A percentile compares a stretch with the other conserved stretches of the same genome.
phyloP scores from a whole-genome alignment of 2,113 vertebrate genomes.

The Verasper variegatus region DNA sequence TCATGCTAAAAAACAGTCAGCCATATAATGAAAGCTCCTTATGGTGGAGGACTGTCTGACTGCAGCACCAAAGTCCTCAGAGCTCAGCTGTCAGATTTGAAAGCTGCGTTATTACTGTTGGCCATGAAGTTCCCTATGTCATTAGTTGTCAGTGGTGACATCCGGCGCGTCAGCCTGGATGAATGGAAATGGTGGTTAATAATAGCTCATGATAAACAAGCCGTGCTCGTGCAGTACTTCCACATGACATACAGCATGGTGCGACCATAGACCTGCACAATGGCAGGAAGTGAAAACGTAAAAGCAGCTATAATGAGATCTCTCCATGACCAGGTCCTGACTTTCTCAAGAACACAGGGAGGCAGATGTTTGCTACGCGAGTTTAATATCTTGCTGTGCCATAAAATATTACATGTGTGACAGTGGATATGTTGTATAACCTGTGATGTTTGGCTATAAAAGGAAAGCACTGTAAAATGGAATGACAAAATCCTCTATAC shows the following conservation, averaged over 20 bases:
- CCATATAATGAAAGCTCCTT: conserved; percentile 17
- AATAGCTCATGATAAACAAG: conserved; percentile 50
- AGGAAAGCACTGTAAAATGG: neutral
- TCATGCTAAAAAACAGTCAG: neutral
- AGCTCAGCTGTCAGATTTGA: conserved; percentile 41
- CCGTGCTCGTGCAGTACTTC: conserved; percentile 27
- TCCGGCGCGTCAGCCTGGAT: conserved; percentile 9
- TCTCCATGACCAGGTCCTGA: conserved; percentile 13
- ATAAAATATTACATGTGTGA: conserved; percentile 20
- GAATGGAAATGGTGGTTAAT: conserved; percentile 43
- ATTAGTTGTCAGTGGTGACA: conserved; percentile 16
- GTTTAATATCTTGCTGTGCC: conserved; percentile 4
- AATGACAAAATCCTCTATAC: neutral
- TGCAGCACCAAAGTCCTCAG: conserved; percentile 7
- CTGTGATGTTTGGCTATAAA: conserved; percentile 9
- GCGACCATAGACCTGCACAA: conserved; percentile 30
- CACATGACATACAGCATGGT: conserved; percentile 23
- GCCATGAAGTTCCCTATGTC: conserved; percentile 29
- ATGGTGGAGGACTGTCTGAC: conserved; percentile 32
- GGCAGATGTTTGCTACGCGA: conserved; percentile 6
- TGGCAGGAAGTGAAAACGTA: neutral
- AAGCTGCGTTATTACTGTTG: conserved; percentile 31
- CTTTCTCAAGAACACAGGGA: conserved; percentile 23
- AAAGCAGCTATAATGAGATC: conserved; percentile 32
- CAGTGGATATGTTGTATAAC: conserved; percentile 17